Conservation (phyloP, 1,140 invertebrate genomes). For the Nilaparvata lugens region DNA sequence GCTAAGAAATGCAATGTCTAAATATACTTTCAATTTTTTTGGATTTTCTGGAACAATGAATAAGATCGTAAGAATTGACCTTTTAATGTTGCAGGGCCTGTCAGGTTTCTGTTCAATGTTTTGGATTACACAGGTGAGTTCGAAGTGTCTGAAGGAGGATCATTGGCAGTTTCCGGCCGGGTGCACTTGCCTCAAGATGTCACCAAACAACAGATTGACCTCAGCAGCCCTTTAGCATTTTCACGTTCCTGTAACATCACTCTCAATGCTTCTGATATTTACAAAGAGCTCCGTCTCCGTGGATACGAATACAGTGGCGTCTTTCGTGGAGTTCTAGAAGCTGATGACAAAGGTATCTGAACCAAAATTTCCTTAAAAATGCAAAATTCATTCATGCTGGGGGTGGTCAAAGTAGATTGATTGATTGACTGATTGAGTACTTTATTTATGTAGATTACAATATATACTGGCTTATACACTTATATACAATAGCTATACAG, state of each 20-base stretch:
- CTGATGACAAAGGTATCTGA: constrained; percentile 61
- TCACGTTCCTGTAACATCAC: no score
- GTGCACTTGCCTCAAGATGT: constrained; percentile 58
- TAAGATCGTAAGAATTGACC: no score
- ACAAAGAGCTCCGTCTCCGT: constrained; percentile 85
- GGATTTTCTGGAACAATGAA: background rate
- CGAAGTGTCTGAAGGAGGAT: constrained; percentile 82
- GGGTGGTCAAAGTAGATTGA: no score
- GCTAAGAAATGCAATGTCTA: no score
- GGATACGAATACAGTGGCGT: constrained; percentile 89
- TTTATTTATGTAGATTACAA: no score
- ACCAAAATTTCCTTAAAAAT: no score
- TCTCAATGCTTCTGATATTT: constrained; percentile 67
- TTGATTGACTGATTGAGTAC: no score
- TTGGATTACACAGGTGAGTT: constrained; percentile 83
- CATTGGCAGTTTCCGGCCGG: constrained; percentile 66
- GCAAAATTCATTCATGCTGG: no score
- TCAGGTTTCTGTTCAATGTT: constrained; percentile 82
- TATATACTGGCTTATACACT: no score
- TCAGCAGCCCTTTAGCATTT: constrained; percentile 40
- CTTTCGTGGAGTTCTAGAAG: constrained; percentile 69
- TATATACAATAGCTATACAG: no score
- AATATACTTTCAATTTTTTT: no score
- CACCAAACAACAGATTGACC: constrained; percentile 44
- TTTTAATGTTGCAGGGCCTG: constrained; percentile 38